Evolutionary conservation across 2,888 invertebrate genomes (phyloP), one percentile per base, ranked within the genome.

Genomic region (Himalopsyche kuldschensis): DNA sequence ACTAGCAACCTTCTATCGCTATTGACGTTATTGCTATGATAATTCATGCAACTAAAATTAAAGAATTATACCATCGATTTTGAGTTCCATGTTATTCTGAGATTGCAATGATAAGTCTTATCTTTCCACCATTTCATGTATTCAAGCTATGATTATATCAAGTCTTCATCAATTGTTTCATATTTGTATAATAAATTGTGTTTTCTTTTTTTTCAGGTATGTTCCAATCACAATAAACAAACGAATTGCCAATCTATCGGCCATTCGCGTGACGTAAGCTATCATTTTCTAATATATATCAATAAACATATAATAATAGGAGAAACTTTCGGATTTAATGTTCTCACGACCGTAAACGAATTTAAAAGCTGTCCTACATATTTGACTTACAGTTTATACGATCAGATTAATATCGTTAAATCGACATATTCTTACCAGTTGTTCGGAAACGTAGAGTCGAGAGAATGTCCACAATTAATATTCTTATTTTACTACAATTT

Each of bases 141-240:
- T 35, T 32, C 32, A 5, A 5, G 32, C 6, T 32, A 1, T 35
- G 35, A 35, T 8, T 35, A 35, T 10, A 35, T 41, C 3, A 41
- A 41, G 20, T 4, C 20, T 55, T 1, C 0, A 24, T 55, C 8
- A 55, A 20, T 20, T 55, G 20, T 55, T 24, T 1, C 6, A 55
- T 55, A 0, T n/a, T n/a, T 41, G 11, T 69, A 63, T 48, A 1
- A 20, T 20, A 63, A 8, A 75, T 77, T 4, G 11, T 77, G 27
- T 76, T 82, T 84, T 69, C 46, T 77, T 78, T 24, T 82, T 78
- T 31, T 84, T 84, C 81, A 84, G 84, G 84, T 84, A 84, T 79
- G 84, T 84, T 75, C 79, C 41, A 27, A 35, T 32, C 35, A 79
- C 41, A 41, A n/a, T 79, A 79, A n/a, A 47, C 75, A 41, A 76